A percentile compares a stretch with the other conserved stretches of the same genome.
phyloP scores from a whole-genome alignment of 2,888 invertebrate species.

The Phalera bucephala region DNA sequence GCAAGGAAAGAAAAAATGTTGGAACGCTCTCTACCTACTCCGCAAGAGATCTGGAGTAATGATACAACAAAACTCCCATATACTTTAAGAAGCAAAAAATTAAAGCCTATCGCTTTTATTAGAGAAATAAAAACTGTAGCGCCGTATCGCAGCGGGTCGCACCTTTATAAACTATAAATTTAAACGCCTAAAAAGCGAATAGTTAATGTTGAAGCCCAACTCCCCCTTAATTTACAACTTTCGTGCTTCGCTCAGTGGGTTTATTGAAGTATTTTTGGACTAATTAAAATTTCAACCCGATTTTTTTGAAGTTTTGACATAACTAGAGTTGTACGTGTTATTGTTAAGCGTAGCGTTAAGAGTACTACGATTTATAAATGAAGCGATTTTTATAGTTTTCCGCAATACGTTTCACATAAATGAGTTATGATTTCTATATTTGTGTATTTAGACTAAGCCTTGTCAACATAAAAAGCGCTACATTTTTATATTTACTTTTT shows the following conservation, averaged over 20 bases:
- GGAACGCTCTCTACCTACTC: too few species aligned
- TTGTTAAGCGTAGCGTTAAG: slow-evolving; percentile 2
- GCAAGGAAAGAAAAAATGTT: too few species aligned
- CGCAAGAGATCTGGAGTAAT: too few species aligned
- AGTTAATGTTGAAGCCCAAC: slow-evolving; percentile 55
- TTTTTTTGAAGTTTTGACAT: slow-evolving; percentile 27
- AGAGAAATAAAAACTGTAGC: slow-evolving; percentile 73
- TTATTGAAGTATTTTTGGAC: slow-evolving; percentile 69
- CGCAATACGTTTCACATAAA: too few species aligned
- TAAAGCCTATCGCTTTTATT: slow-evolving; percentile 76
- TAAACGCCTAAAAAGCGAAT: slow-evolving; percentile 52
- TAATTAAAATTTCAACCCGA: slow-evolving; percentile 65
- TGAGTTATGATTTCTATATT: too few species aligned
- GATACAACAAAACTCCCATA: too few species aligned
- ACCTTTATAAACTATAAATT: slow-evolving; percentile 59
- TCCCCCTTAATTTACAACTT: slow-evolving; percentile 64
- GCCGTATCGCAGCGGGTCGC: slow-evolving; percentile 39
- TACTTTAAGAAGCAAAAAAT: slow-evolving; percentile 41
- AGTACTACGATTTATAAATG: too few species aligned
- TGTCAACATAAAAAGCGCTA: too few species aligned
- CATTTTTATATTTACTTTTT: too few species aligned
- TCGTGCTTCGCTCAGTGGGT: slow-evolving; percentile 53
- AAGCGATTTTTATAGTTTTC: too few species aligned
- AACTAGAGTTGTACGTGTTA: slow-evolving; percentile 6
- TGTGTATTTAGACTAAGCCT: too few species aligned